Conservation (phyloP, 2,888 invertebrate genomes). For the Pomacea canaliculata region DNA sequence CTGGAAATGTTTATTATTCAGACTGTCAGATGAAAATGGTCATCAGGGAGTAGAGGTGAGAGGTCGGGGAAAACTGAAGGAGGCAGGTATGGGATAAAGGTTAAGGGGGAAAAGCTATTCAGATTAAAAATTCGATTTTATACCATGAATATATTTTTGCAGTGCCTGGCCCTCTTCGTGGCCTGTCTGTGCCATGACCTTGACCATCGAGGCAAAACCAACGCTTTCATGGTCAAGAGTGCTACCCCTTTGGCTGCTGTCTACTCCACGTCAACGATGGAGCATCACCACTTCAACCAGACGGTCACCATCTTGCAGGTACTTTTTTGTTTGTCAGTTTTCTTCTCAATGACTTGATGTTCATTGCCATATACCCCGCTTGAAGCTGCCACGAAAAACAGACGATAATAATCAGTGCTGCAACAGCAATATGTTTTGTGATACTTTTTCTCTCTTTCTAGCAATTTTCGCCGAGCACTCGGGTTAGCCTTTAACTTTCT, state of each 20-base stretch:
- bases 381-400: background rate
- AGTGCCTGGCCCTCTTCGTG: constrained; percentile 84
- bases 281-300: constrained; percentile 90
- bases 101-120: too few relatives aligned
- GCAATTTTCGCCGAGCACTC: too few relatives aligned
- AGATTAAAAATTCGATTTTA: too few relatives aligned
- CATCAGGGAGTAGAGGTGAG: too few relatives aligned
- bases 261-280: constrained; percentile 88
- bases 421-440: too few relatives aligned
- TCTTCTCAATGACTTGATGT: background rate
- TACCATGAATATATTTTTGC: constrained; percentile 22
- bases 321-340: too few relatives aligned
- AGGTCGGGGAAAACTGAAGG: too few relatives aligned
- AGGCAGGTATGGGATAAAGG: too few relatives aligned
- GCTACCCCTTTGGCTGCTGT: constrained; percentile 86
- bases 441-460: background rate
- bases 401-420: too few relatives aligned
- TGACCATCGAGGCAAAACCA: constrained; percentile 88
- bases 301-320: constrained; percentile 85
- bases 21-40: too few relatives aligned
- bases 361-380: background rate
- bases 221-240: constrained; percentile 86
- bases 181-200: constrained; percentile 87
- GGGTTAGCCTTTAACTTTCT: too few relatives aligned
- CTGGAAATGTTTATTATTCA: too few relatives aligned